These are phyloP conservation scores for Tyrophagus putrescentiae DNA, from an alignment of 1,140 invertebrate species.

Conservation along the genomic window DNA sequence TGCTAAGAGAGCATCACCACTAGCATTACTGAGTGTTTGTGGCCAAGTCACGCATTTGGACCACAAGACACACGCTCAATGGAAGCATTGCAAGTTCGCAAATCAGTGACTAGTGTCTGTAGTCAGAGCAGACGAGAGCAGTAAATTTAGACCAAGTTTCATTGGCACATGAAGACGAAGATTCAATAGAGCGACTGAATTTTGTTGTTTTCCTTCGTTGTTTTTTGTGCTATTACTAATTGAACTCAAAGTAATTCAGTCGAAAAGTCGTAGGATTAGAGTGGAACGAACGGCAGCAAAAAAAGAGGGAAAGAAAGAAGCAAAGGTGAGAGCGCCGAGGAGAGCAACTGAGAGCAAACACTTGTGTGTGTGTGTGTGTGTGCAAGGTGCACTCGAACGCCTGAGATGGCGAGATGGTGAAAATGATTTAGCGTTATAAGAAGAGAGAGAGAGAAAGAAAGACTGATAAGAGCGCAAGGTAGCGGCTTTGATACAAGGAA, in stretches of 20 bases:
- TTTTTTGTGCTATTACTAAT: neutral
- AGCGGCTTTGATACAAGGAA: neutral
- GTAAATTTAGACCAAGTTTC: no score
- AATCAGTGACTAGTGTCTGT: no score
- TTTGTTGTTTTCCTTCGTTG: neutral
- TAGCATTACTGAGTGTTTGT: no score
- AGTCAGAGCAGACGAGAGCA: no score
- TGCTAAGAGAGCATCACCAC: no score
- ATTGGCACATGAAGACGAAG: no score
- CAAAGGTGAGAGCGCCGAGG: constrained; percentile 14
- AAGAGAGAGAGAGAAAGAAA: constrained; percentile 11
- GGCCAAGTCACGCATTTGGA: constrained; percentile 1
- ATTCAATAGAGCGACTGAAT: neutral
- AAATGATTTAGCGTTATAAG: constrained; percentile 1
- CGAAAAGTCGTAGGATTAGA: constrained; percentile 2
- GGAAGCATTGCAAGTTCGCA: no score
- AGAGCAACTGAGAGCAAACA: constrained; percentile 13
- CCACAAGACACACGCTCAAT: neutral
- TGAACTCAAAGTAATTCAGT: constrained; percentile 9
- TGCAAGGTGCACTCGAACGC: neutral
- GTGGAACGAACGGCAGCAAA: neutral
- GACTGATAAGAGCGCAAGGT: neutral
- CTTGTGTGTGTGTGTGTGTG: neutral
- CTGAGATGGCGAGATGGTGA: neutral
- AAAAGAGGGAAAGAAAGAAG: constrained; percentile 7